Evolutionary conservation across 2,113 vertebrate genomes (phyloP), one percentile per base, ranked within the genome.

Genomic region (Alethe diademata): DNA sequence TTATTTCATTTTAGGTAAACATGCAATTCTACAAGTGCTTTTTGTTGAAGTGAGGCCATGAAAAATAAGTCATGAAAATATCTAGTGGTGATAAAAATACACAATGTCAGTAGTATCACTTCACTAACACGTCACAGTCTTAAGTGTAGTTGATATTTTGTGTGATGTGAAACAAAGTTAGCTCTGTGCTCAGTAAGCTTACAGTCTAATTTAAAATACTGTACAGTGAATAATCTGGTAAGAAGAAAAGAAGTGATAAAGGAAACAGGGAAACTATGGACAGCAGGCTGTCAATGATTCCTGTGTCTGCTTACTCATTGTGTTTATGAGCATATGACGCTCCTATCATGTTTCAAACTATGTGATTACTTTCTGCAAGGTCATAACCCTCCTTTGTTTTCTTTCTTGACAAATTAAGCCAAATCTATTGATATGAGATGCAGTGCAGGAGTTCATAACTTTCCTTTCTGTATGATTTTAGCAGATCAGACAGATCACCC

Each of bases 221-320:
- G 14, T 58, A 35, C 10, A 38, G 12, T 48, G 26, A 45, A 42
- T 45, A 17, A 54, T 58, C 23, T 57, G 11, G 10, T 84, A 70
- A 70, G 66, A 89, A 50, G 33, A 54, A 54, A 85, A 72, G 42
- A 85, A 19, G 28, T 6, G 4, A 14, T 84, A 36, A 61, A 82
- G 26, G 12, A 75, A 14, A 36, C 31, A 56, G 33, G 19, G 50
- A n/a, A 54, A 58, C 31, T 53, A 12, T 51, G 53, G 58, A 19
- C 22, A 51, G 6, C 11, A 65, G 31, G 6, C 28, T 85, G 9
- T 67, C 61, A 65, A 48, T 62, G 47, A 38, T 85, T 74, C 11
- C 7, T 7, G 4, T 0, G 5, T 8, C 24, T 1, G 2, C 20
- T 85, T 31, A 47, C 50, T 82, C 20, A 10, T 18, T 36, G 24